phyloP scores from a whole-genome alignment of 2,113 vertebrate species.

The Ornithorhynchus anatinus region DNA sequence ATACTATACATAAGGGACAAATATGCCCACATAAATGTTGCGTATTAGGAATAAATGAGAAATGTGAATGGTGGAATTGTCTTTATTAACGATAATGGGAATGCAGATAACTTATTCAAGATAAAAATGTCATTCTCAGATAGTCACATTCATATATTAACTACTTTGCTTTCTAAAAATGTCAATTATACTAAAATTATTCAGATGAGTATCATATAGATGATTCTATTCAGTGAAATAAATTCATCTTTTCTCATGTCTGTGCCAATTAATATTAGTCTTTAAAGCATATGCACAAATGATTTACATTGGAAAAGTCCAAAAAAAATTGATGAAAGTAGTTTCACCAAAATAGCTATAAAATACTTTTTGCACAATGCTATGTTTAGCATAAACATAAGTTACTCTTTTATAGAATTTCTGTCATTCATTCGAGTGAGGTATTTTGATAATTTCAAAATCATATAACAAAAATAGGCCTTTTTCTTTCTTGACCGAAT shows the following conservation, averaged over 20 bases:
- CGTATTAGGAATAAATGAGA: too few species aligned
- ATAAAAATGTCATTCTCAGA: too few species aligned
- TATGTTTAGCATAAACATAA: slow-evolving; percentile 6
- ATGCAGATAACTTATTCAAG: too few species aligned
- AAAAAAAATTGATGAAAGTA: slow-evolving; percentile 11
- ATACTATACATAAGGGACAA: too few species aligned
- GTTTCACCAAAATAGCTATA: background rate
- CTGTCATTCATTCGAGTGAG: slow-evolving; percentile 10
- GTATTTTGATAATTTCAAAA: slow-evolving; percentile 36
- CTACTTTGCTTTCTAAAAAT: too few species aligned
- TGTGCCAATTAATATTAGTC: background rate
- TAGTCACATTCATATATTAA: too few species aligned
- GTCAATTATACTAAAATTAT: too few species aligned
- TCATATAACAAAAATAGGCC: background rate
- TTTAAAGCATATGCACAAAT: background rate
- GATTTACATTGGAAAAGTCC: background rate
- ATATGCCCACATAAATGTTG: too few species aligned
- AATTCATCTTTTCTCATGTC: background rate
- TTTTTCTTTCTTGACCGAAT: slow-evolving; percentile 23
- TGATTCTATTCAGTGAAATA: background rate
- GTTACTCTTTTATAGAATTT: background rate
- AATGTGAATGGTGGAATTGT: too few species aligned
- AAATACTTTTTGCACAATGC: slow-evolving; percentile 17
- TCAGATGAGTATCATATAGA: too few species aligned
- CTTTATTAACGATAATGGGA: too few species aligned